Base-by-base conservation (phyloP, 2,888 invertebrate species). In the Alviniconcha strummeri region DNA sequence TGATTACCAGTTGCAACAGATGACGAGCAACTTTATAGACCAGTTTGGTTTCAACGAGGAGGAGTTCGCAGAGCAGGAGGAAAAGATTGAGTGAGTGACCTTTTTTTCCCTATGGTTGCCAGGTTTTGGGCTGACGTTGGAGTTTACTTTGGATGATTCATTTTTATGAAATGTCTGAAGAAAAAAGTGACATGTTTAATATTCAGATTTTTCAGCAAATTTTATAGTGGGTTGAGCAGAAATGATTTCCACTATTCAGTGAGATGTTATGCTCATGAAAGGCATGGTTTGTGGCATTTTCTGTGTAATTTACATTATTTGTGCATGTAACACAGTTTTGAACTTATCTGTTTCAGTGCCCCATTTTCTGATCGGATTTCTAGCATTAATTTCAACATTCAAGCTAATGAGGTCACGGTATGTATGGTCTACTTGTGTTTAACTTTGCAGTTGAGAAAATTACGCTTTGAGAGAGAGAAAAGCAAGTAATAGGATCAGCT, bases 1-100 rank as follows among this genome's bases (percentile, higher is more conserved):
- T 89, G 95, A 95, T 90, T 96, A 95, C 93, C 95, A 96, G 94
- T 95, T 95, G 90, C 95, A 96, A 93, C 95, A 95, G 92, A 94
- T 96, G 93, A 95, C 95, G 56, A 94, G 95, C 85, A 95, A 95
- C 88, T 95, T 95, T 91, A 95, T 95, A 87, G 95, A 95, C 89
- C 95, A 95, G 87, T 96, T 95, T 91, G 95, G 95, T 82, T 95
- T 95, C 91, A 95, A 95, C 88, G 95, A 96, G 90, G 95, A 95
- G 86, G 95, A 96, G 86, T 96, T 95, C 89, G 95, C 95, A 87
- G 95, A 95, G 89, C 95, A 95, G 13, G 95, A 96, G 87, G 94
- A 94, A 64, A 92, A 92, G 86, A 90, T 93, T 69, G 93, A 93
- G 94, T 94, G 87, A 92, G 93, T 92, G 74, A 11, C 54, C 4